Evolutionary conservation across 2,888 invertebrate species (phyloP), one percentile per base, ranked within the genome.

Genomic region (Acanthococcus lagerstroemiae): DNA sequence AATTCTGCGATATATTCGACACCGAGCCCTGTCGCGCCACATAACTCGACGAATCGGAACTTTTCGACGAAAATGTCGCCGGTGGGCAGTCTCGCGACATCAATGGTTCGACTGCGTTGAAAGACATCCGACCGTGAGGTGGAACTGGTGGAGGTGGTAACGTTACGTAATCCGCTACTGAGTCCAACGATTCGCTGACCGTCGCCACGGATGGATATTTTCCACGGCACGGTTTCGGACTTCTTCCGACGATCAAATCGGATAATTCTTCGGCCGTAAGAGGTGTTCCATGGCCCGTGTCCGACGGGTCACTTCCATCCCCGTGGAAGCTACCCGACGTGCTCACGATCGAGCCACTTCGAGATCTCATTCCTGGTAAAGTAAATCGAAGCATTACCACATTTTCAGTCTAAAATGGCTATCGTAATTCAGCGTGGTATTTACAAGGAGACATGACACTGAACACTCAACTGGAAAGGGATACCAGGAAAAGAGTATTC

Each of bases 101-200:
- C 1, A 57, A 60, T 45, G 67, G 25, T 56, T 50, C 56, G 7
- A 66, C n/a, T 3, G 52, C 21, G 5, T 57, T 44, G 44, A 44
- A 30, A 5, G 44, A 37, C 7, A 54, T 30, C 22, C 55, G 17
- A 30, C 57, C 12, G 24, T 63, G 22, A 30, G 67, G 52, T 17
- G 50, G 19, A 37, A 63, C 12, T 44, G 69, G 72, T 6, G 72
- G 72, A 7, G 73, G 73, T 5, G 76, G 75, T 73, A 90, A 78
- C 68, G 90, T 88, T 1, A 92, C 92, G 74, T 93, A 93, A 75
- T 93, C 92, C 26, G 90, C 90, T 72, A 91, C 90, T 0, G 92
- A 91, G 75, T 92, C 90, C 72, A 92, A 80, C 0, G 89, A 90
- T 71, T 86, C 85, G 72, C 90, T 90, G 46, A 91, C 87, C 1